Conservation (phyloP, 2,797 vertebrate species). For the Esox masquinongy region DNA sequence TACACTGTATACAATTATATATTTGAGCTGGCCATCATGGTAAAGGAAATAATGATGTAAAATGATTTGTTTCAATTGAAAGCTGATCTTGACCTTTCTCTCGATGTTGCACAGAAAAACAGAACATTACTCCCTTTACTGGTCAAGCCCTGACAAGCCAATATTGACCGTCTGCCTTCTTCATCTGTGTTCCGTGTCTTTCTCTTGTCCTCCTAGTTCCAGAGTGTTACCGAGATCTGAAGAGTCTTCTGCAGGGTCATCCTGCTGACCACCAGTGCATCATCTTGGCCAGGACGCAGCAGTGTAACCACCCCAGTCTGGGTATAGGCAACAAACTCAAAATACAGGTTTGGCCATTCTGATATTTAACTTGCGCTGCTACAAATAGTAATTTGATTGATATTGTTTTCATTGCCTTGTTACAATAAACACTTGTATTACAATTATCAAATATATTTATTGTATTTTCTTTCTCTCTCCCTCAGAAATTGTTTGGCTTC, state of each 20-base stretch:
- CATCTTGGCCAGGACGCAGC: slow-evolving; percentile 87
- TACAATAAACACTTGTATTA: too few relatives aligned
- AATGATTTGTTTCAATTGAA: neutral
- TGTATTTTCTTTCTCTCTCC: slow-evolving; percentile 22
- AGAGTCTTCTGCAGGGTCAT: slow-evolving; percentile 76
- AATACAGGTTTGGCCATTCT: slow-evolving; percentile 76
- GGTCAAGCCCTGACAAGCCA: neutral
- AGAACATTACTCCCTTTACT: neutral
- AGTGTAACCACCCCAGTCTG: slow-evolving; percentile 91
- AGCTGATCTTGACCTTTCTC: neutral
- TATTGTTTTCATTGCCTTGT: neutral
- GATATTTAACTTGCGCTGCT: neutral
- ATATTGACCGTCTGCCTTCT: neutral
- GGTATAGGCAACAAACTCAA: slow-evolving; percentile 90
- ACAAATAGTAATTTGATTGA: too few relatives aligned
- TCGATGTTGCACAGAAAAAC: neutral
- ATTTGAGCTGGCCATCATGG: too few relatives aligned
- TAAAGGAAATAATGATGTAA: neutral
- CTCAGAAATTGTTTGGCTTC: slow-evolving; percentile 90
- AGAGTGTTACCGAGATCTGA: slow-evolving; percentile 78
- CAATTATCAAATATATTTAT: neutral
- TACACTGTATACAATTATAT: too few relatives aligned
- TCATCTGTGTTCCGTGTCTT: neutral
- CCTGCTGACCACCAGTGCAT: slow-evolving; percentile 80
- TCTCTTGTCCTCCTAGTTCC: slow-evolving; percentile 73